A percentile compares a stretch with the other conserved stretches of the same genome.
phyloP scores from a whole-genome alignment of 2,113 vertebrate species.

The Merops nubicus region DNA sequence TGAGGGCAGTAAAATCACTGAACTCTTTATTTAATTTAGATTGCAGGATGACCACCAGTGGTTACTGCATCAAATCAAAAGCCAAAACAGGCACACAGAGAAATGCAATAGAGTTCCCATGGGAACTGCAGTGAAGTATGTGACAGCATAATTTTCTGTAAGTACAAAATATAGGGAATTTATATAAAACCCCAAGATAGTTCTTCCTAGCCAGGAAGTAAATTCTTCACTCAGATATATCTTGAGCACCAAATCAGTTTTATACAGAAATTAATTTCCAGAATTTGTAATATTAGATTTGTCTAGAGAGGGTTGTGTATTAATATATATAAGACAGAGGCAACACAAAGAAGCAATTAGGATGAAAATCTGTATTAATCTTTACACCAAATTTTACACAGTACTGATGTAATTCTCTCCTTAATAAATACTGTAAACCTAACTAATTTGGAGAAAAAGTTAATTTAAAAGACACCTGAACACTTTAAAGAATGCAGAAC shows the following conservation, averaged over 20 bases:
- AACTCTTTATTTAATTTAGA: conserved; percentile 54
- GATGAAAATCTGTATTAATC: neutral
- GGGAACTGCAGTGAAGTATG: neutral
- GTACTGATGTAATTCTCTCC: neutral
- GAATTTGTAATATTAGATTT: neutral
- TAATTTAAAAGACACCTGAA: neutral
- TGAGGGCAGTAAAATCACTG: conserved; percentile 36
- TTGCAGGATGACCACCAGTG: conserved; percentile 40
- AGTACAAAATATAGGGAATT: neutral
- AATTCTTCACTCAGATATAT: neutral
- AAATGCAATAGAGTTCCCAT: conserved; percentile 29
- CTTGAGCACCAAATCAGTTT: neutral
- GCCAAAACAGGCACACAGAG: neutral
- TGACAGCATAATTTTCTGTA: neutral
- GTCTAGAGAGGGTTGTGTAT: neutral
- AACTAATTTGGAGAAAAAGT: neutral
- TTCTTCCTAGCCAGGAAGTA: neutral
- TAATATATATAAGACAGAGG: neutral
- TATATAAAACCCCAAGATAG: neutral
- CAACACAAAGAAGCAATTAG: neutral
- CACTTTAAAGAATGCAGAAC: neutral
- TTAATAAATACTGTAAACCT: neutral
- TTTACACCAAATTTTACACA: neutral
- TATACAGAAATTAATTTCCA: neutral
- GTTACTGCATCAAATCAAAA: conserved; percentile 43